phyloP scores from a whole-genome alignment of 2,113 vertebrate genomes.

The Prunella himalayana region DNA sequence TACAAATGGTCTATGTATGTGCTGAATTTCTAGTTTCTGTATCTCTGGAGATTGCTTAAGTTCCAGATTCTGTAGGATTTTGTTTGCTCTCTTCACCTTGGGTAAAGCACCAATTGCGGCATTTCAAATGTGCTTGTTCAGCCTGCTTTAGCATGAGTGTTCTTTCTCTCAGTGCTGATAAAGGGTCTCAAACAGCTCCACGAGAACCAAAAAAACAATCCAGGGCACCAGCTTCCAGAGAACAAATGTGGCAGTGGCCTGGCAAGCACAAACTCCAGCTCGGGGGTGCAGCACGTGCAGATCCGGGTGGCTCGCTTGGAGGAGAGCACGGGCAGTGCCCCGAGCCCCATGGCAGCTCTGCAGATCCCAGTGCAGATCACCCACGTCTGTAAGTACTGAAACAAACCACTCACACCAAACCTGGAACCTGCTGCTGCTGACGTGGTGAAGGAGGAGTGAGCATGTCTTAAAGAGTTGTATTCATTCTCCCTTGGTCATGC shows the following conservation, averaged over 20 bases:
- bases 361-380: constrained; percentile 98
- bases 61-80: background rate
- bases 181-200: constrained; percentile 94
- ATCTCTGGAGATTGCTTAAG: background rate
- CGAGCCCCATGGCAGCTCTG: constrained; percentile 83
- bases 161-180: constrained; percentile 84
- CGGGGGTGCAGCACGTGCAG: constrained; percentile 83
- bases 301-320: constrained; percentile 87
- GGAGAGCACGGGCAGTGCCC: constrained; percentile 72
- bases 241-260: constrained; percentile 76
- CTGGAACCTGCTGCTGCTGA: background rate
- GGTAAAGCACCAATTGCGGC: background rate
- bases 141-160: constrained; percentile 33
- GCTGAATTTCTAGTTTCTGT: background rate
- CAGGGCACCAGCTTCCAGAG: constrained; percentile 69
- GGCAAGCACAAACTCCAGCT: constrained; percentile 70
- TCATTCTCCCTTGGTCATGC: background rate
- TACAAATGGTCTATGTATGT: background rate
- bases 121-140: constrained; percentile 51
- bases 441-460: background rate
- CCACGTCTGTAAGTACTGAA: constrained; percentile 86
- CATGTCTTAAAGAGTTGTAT: background rate
- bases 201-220: constrained; percentile 80
- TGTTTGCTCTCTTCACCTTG: background rate
- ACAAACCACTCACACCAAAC: background rate